Base-by-base conservation (phyloP, 2,888 invertebrate genomes). In the Oligia fasciuncula region DNA sequence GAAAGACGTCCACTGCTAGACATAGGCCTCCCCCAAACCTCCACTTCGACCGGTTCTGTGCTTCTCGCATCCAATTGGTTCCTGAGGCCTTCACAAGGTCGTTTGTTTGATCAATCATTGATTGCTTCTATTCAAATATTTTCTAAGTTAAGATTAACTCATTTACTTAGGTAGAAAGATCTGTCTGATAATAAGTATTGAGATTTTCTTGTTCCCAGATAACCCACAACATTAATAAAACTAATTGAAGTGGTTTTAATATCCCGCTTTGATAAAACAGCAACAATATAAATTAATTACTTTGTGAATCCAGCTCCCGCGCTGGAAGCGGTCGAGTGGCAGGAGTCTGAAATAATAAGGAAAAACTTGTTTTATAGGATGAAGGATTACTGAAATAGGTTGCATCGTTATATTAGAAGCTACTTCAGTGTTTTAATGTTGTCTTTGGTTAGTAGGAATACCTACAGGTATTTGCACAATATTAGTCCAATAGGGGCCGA, bases 261-360 rank as follows among this genome's bases (percentile, higher is more conserved):
- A 57, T 17, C 49, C 2, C 6, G 4, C 23, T 65, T 79, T 83
- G 29, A 46, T 60, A 19, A 67, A 71, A 63, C 46, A 68, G 60
- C 23, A 70, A 73, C 51, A 80, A 51, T 84, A 57, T 19, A 35
- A 78, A 72, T 66, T 69, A 66, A 83, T 87, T 77, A 80, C 63
- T 79, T 76, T 81, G 43, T 79, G 80, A 63, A 71, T 60, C 68
- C 74, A 68, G 11, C 85, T 86, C 88, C 70, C 43, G 69, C 5
- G 67, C 86, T 87, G 62, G 51, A 4, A 60, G 73, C 77, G 29
- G 71, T 79, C 69, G 43, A n/a, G 72, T 49, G 62, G 72, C 79
- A 72, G 69, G 17, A 79, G 54, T 74, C 75, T 68, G 69, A 77
- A 84, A 87, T 86, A 84, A 86, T 85, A 88, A 72, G 74, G 78